Evolutionary conservation across 2,113 vertebrate genomes (phyloP), one percentile per base, ranked within the genome.

Genomic region (Rhinoptilus africanus): DNA sequence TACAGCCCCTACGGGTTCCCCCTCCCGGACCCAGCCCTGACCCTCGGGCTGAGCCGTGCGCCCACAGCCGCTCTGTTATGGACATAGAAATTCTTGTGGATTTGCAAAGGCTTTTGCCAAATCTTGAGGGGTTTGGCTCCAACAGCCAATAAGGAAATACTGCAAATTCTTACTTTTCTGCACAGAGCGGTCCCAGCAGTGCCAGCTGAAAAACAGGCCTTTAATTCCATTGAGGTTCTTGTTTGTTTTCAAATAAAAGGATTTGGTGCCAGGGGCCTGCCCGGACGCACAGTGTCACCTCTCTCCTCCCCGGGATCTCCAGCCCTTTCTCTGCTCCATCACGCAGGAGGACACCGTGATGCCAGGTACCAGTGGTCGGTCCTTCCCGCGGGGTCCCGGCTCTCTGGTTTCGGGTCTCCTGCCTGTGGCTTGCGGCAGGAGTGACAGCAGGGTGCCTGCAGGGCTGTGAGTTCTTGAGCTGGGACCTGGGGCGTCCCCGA

Each of bases 21-120:
- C 18, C 47, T 83, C 64, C 53, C 3, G 0, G 34, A 41, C 32
- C 66, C 41, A 18, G 24, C 71, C 69, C 27, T 43, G 56, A 32
- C 12, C 45, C 64, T 17, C 0, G 5, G 47, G 47, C 45, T 57
- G 68, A 80, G 63, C 47, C 57, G 16, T 62, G 63, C 1, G 4
- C 57, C 51, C 0, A 2, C 28, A 18, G 73, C 78, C 8, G 2
- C 47, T 67, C 43, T 67, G 27, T 82, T 76, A 27, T 0, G 8
- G 48, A 8, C 2, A 0, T 26, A 14, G 1, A 62, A 67, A 56
- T 71, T 47, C 57, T 13, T 53, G 15, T 67, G 59, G 54, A 45
- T 74, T 83, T 80, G 41, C 76, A 63, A 43, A 78, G 16, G 17
- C 72, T 39, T 8, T 53, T 95, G 69, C 88, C 79, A 92, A 39